A percentile compares a stretch with the other conserved stretches of the same genome.
Evolutionary conservation across 1,140 invertebrate genomes (phyloP).

Genomic region (Drosophila tristis): DNA sequence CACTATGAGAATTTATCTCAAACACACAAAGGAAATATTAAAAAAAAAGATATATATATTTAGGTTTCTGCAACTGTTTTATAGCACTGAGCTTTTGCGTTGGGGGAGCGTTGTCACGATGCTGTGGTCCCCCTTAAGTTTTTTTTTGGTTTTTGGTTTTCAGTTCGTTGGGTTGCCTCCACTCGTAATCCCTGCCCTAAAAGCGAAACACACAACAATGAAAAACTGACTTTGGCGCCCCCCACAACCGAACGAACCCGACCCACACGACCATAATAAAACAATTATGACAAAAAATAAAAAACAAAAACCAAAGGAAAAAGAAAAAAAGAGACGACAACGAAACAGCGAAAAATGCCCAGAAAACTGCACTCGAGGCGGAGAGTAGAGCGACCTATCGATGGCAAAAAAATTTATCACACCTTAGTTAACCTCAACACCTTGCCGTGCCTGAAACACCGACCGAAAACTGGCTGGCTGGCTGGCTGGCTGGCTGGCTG

Average conservation of each 20-base stretch:
- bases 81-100: conserved; percentile 51
- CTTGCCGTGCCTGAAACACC: conserved; percentile 64
- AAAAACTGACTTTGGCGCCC: conserved; percentile 49
- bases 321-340: not conserved
- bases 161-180: not conserved
- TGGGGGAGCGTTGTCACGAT: conserved; percentile 63
- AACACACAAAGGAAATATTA: conserved; percentile 12
- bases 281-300: conserved; percentile 71
- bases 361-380: conserved; percentile 12
- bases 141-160: not conserved
- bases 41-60: conserved; percentile 8
- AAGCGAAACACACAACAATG: conserved; percentile 30
- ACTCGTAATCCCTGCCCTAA: conserved; percentile 30
- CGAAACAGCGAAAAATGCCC: conserved; percentile 5
- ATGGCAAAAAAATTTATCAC: conserved; percentile 79
- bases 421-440: conserved; percentile 80
- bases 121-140: conserved; percentile 27
- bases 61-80: conserved; percentile 27
- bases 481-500: conserved; percentile 64
- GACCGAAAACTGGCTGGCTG: conserved; percentile 40
- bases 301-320: conserved; percentile 24
- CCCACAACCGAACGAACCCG: conserved; percentile 13
- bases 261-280: conserved; percentile 70
- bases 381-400: conserved; percentile 68
- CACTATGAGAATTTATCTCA: conserved; percentile 46